These are phyloP conservation scores for Lampris incognitus DNA, from an alignment of 2,113 vertebrate species.

Conservation along the genomic window DNA sequence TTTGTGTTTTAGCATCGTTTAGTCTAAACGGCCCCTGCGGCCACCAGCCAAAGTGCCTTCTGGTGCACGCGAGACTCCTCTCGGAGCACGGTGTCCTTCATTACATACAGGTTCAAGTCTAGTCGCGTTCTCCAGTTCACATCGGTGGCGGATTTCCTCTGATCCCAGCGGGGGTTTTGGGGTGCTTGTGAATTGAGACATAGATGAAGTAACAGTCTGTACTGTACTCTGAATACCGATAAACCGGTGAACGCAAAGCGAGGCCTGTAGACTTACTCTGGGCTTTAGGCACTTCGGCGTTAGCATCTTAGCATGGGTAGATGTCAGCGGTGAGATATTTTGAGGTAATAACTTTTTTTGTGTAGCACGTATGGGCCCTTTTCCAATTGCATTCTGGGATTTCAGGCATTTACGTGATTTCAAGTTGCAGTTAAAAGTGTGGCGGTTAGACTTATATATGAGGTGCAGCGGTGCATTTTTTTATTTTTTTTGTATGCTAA, in stretches of 20 bases:
- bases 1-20: slow-evolving; percentile 21
- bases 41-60: slow-evolving; percentile 67
- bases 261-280: slow-evolving; percentile 10
- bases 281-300: slow-evolving; percentile 50
- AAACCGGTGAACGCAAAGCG: slow-evolving; percentile 9
- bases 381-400: slow-evolving; percentile 34
- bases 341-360: slow-evolving; percentile 32
- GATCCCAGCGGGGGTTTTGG: slow-evolving; percentile 20
- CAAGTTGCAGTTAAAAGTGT: background rate
- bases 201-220: background rate
- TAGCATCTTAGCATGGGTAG: slow-evolving; percentile 29
- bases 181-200: slow-evolving; percentile 45
- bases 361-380: slow-evolving; percentile 37
- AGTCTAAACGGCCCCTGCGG: slow-evolving; percentile 47
- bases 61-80: slow-evolving; percentile 27
- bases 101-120: slow-evolving; percentile 32
- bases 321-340: slow-evolving; percentile 29
- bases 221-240: slow-evolving; percentile 20
- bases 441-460: background rate
- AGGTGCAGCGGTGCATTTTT: slow-evolving; percentile 52
- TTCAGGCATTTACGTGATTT: slow-evolving; percentile 66
- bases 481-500: slow-evolving; percentile 44
- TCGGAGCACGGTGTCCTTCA: background rate
- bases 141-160: slow-evolving; percentile 16
- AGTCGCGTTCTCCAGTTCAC: slow-evolving; percentile 45